Percentiles rank a stretch among this genome's conserved stretches.
These are phyloP conservation scores for Bubo scandiacus DNA, from an alignment of 2,113 vertebrate species.

Conservation along the genomic window DNA sequence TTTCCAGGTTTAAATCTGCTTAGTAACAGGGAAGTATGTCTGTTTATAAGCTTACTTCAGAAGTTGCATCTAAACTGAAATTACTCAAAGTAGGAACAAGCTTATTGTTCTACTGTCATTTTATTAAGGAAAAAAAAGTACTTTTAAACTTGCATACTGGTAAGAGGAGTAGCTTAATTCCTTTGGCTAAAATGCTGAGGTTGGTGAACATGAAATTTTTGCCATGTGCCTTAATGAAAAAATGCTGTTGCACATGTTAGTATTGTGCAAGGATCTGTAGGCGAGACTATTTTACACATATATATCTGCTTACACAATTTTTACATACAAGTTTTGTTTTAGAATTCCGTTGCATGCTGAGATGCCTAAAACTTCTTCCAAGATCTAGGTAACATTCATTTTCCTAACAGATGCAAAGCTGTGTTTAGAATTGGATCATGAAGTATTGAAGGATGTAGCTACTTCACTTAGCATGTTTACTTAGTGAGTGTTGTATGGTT, in stretches of 20 bases:
- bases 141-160: not conserved
- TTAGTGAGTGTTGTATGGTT: not conserved
- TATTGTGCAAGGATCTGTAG: not conserved
- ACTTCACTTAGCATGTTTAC: not conserved
- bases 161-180: not conserved
- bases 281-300: not conserved
- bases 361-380: not conserved
- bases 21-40: not conserved
- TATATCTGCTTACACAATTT: not conserved
- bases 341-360: not conserved
- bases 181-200: not conserved
- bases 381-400: not conserved
- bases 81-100: not conserved
- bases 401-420: not conserved
- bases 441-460: not conserved
- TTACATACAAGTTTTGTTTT: not conserved
- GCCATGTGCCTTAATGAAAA: not conserved
- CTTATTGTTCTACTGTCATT: not conserved
- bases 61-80: not conserved
- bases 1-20: not conserved
- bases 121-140: not conserved
- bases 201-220: not conserved
- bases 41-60: not conserved
- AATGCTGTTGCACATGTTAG: not conserved
- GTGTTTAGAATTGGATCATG: not conserved